Conservation (phyloP, 2,888 invertebrate genomes). For the Saturnia japonica region DNA sequence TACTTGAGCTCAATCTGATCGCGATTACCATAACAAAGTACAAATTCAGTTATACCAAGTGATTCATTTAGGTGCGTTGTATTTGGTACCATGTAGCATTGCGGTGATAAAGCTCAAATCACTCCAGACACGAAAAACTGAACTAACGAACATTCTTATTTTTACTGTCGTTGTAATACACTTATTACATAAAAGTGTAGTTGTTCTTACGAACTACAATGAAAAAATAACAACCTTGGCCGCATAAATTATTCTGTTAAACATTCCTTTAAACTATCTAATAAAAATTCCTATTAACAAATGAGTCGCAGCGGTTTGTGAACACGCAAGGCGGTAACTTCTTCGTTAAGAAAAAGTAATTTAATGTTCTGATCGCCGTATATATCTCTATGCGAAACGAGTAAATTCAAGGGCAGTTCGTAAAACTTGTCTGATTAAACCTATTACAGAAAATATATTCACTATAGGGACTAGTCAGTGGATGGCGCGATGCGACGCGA, state of each 20-base stretch:
- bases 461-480: constrained; percentile 65
- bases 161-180: too few relatives aligned
- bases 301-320: background rate
- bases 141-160: too few relatives aligned
- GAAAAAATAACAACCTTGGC: background rate
- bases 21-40: too few relatives aligned
- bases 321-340: constrained; percentile 2
- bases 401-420: constrained; percentile 65
- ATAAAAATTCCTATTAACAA: background rate
- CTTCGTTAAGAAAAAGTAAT: background rate
- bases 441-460: constrained; percentile 69
- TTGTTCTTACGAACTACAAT: too few relatives aligned
- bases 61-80: too few relatives aligned
- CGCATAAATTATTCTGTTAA: background rate
- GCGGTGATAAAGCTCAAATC: too few relatives aligned
- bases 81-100: too few relatives aligned
- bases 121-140: too few relatives aligned
- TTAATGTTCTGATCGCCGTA: background rate
- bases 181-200: too few relatives aligned
- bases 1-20: too few relatives aligned
- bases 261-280: background rate
- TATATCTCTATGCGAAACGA: background rate
- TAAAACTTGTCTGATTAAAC: constrained; percentile 73
- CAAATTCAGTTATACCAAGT: too few relatives aligned
- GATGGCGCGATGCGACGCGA: constrained; percentile 51